phyloP scores from a whole-genome alignment of 2,797 vertebrate genomes.

The Chromobotia macracanthus region DNA sequence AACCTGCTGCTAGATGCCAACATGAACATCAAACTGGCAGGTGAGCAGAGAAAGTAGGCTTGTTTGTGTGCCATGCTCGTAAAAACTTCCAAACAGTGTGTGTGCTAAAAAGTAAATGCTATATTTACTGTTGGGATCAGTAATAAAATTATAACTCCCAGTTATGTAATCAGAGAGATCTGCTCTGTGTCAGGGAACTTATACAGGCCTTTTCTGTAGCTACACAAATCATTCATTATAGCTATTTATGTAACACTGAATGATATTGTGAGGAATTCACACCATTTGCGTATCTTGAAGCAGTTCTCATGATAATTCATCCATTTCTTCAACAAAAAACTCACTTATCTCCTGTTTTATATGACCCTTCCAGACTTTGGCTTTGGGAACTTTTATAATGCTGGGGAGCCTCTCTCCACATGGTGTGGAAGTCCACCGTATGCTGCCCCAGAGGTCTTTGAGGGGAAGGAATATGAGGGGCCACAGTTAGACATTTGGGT shows the following conservation, averaged over 20 bases:
- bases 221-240: conserved; percentile 34
- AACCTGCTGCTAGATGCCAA: conserved; percentile 92
- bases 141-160: conserved; percentile 4
- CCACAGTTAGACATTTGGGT: conserved; percentile 98
- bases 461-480: conserved; percentile 96
- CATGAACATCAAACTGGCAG: conserved; percentile 98
- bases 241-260: conserved; percentile 23
- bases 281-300: neutral
- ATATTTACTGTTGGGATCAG: neutral
- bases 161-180: conserved; percentile 23
- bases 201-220: conserved; percentile 4
- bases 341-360: conserved; percentile 1
- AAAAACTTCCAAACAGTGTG: neutral
- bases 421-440: conserved; percentile 98
- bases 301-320: conserved; percentile 1
- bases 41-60: conserved; percentile 67
- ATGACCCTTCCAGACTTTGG: conserved; percentile 86
- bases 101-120: neutral
- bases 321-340: neutral
- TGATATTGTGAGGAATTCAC: neutral
- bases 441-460: conserved; percentile 96
- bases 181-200: neutral
- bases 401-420: conserved; percentile 89
- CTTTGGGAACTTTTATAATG: conserved; percentile 97
- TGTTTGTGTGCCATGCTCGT: neutral